Base-by-base conservation (phyloP, 2,113 vertebrate species). In the Bombycilla garrulus region DNA sequence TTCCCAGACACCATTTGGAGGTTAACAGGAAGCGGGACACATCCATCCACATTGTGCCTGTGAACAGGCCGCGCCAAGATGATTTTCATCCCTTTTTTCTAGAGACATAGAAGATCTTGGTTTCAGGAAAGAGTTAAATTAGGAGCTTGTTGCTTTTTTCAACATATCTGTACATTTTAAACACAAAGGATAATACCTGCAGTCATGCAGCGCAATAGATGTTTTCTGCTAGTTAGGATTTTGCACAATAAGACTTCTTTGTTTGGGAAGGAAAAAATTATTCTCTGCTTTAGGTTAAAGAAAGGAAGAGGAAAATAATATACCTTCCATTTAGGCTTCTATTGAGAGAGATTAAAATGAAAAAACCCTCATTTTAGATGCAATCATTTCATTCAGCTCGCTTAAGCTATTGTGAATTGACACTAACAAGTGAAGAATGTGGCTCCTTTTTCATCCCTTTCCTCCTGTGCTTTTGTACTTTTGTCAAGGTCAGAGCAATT, bases 401-500 rank as follows among this genome's bases (percentile, higher is more conserved):
- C 92, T 95, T 92, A 67, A 86, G 60, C 81, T 66, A 17, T 66
- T 78, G 38, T 14, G n/a, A 87, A 38, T 54, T 64, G 24, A 64
- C 72, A 78, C 18, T 56, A 58, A 31, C 15, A 70, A 71, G n/a
- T 38, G 36, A 78, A 88, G 21, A 74, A 12, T 2, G 2, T 18
- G 24, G 22, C 35, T 81, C 47, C 21, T 60, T 82, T 74, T 60
- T 5, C 4, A 3, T 9, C 6, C 6, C 29, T 56, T 60, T 76
- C 36, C 51, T 71, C 56, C 42, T 51, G 33, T 33, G 50, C 62
- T 47, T 88, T 88, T 83, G 20, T 33, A 36, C 15, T 51, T 81
- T 44, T 82, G 24, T 54, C 61, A 88, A 96, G 56, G 72, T 92
- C 86, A 91, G 74, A 73, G 23, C 47, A 81, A 93, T 92, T 78